Base-by-base conservation (phyloP, 2,113 vertebrate genomes). In the Pandion haliaetus region DNA sequence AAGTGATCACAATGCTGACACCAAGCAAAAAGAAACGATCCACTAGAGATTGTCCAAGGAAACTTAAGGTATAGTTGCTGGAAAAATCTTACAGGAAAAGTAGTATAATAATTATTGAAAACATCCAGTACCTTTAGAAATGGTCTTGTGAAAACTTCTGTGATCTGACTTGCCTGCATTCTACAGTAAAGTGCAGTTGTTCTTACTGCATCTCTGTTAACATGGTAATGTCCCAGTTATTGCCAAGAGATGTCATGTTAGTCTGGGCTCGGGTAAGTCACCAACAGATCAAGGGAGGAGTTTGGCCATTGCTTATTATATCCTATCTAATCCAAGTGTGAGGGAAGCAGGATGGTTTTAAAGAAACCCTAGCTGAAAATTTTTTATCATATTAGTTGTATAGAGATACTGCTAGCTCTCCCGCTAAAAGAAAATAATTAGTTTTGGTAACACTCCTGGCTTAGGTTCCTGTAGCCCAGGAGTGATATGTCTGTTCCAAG, bases 1-100 rank as follows among this genome's bases (percentile, higher is more conserved):
- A 99, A 97, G 97, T 99, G 70, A 99, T 99, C 96, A 99, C 99
- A 24, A 99, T 99, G 99, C 98, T 99, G 44, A 99, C 99, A 0
- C 99, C 99, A 63, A 99, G 96, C 95, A 99, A 99, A 97, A 99
- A 84, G 96, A 99, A 98, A 92, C 98, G 91, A 20, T 97, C 82
- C 8, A 13, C 57, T 63, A 98, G 97, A 55, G 98, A 98, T 4
- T 97, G 96, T 25, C 99, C 99, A 3, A 99, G 99, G 72, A 99
- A 97, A 95, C 97, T 99, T 77, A 99, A 99, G 99, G 99, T 99
- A 95, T 62, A 14, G 3, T 31, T 81, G 42, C 28, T 83, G 66
- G 23, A 44, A 79, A 73, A 28, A 4, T 45, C 16, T 32, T 62
- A 32, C 8, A 12, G 54, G 45, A 55, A 70, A 74, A 34, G 12